phyloP scores from a whole-genome alignment of 92 coral and sea anemone genomes.

The Palythoa caribaeorum region DNA sequence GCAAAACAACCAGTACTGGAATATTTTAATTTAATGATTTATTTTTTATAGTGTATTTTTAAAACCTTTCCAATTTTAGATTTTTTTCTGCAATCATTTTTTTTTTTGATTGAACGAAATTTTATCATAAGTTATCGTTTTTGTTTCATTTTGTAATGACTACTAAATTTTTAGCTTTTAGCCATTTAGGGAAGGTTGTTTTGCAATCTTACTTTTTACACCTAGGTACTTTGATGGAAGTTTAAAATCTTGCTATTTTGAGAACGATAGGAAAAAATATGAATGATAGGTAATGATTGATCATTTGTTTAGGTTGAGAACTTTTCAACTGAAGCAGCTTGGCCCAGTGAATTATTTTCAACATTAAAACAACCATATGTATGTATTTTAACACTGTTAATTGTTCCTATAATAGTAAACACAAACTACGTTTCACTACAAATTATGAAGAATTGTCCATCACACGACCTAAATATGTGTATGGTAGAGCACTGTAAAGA shows the following conservation, averaged over 20 bases:
- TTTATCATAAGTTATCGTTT: neutral
- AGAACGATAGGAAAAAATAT: neutral
- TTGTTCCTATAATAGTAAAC: too few relatives aligned
- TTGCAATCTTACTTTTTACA: slow-evolving; percentile 18
- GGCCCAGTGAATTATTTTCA: too few relatives aligned
- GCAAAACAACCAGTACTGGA: neutral
- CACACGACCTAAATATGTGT: too few relatives aligned
- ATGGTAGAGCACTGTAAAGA: too few relatives aligned
- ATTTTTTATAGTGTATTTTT: neutral
- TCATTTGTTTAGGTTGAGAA: too few relatives aligned
- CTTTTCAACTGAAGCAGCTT: too few relatives aligned
- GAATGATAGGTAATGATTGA: too few relatives aligned
- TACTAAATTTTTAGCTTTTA: neutral
- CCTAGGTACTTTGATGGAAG: neutral
- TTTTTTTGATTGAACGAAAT: neutral
- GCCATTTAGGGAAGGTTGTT: neutral
- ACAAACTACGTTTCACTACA: too few relatives aligned
- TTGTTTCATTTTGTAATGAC: neutral
- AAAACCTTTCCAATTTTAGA: neutral
- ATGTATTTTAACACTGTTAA: too few relatives aligned
- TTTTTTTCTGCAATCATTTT: neutral
- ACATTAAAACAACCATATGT: too few relatives aligned
- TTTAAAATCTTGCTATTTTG: neutral
- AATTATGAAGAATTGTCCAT: too few relatives aligned
- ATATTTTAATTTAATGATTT: neutral